These are phyloP conservation scores for Acanthis flammea DNA, from an alignment of 2,797 vertebrate species.

Conservation along the genomic window DNA sequence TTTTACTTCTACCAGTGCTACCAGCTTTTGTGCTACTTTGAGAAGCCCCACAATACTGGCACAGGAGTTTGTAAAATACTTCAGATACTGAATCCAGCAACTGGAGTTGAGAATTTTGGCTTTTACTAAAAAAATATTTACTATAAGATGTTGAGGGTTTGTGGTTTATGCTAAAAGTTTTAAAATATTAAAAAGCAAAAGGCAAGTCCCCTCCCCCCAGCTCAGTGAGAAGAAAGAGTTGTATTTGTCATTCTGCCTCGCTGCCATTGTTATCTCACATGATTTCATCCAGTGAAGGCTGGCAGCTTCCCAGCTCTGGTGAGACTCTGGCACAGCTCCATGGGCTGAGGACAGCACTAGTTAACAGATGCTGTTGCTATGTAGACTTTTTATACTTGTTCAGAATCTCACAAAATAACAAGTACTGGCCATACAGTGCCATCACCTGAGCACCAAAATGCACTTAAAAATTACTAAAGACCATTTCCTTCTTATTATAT, in stretches of 20 bases:
- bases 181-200: background rate
- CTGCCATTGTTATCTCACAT: background rate
- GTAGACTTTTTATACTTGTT: background rate
- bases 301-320: background rate
- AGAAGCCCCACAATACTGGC: background rate
- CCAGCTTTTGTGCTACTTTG: background rate
- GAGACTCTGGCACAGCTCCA: background rate
- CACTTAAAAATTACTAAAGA: background rate
- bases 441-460: background rate
- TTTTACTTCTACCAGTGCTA: background rate
- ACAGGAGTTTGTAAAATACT: background rate
- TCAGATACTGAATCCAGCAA: background rate
- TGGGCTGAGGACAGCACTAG: background rate
- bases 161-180: background rate
- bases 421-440: background rate
- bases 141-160: background rate
- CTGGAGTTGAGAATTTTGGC: background rate
- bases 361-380: background rate
- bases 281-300: background rate
- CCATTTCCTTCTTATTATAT: background rate
- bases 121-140: background rate
- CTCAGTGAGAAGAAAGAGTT: background rate
- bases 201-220: rapidly evolving
- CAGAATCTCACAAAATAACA: background rate
- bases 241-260: background rate